Base-by-base conservation (phyloP, 2,113 vertebrate genomes). In the Etia nguti region DNA sequence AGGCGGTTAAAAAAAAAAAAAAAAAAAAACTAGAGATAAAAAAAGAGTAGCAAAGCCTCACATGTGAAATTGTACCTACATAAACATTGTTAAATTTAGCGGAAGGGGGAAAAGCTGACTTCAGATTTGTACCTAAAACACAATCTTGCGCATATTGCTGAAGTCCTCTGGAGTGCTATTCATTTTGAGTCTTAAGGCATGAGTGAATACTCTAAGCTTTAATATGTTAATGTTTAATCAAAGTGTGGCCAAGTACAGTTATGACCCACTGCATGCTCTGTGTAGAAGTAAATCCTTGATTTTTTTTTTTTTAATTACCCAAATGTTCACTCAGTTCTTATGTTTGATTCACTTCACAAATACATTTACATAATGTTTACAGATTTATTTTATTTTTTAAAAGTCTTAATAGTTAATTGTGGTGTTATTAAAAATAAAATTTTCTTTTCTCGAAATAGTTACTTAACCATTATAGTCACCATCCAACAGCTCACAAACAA, bases 221-320 rank as follows among this genome's bases (percentile, higher is more conserved):
- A 52, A 60, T 79, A 34, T 89, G 86, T 3, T 38, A 48, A 38
- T 77, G 52, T 88, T 88, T 56, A 85, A 31, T 90, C 77, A 83
- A 91, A 84, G 87, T 82, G 84, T 93, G 89, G 88, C 88, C 86
- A 83, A 83, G 82, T 65, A 70, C 8, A 79, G n/a, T 90, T 68
- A 73, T 75, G 85, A 92, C 75, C 80, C 73, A 84, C 81, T 90
- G 90, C 93, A 93, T 93, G 89, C 81, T 89, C 20, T 90, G 86
- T 89, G 90, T 20, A 86, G 77, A 73, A 79, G 82, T 65, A 89
- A 81, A 22, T 55, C 52, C 1, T 83, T 70, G n/a, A 70, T 90
- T 60, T 88, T 10, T 31, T 22, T 85, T 90, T 48, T 80, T 56
- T 22, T 79, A 8, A 12, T 80, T 84, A 36, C 38, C 73, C 46